Conservation (phyloP, 2,113 vertebrate species). For the Illadopsis cleaveri region DNA sequence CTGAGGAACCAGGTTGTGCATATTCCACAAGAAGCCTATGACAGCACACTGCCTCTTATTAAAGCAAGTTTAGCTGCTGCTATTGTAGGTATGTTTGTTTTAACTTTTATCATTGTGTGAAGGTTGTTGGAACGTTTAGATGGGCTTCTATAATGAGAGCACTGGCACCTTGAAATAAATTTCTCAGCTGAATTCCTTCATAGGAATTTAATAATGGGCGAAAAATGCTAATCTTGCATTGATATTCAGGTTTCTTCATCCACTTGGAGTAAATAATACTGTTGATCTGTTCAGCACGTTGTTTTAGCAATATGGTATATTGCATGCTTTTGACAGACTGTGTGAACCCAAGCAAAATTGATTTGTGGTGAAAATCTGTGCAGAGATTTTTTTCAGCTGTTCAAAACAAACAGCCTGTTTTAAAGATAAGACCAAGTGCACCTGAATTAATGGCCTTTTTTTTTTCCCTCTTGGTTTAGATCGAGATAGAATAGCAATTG, state of each 20-base stretch:
- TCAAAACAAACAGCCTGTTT: neutral
- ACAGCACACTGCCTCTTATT: slow-evolving; percentile 90
- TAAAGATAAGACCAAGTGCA: neutral
- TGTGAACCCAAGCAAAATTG: neutral
- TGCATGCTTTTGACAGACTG: neutral
- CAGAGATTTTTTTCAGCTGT: neutral
- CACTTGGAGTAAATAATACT: neutral
- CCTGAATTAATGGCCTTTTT: neutral
- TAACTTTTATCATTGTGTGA: neutral
- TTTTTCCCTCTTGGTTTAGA: slow-evolving; percentile 72
- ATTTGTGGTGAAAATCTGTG: neutral
- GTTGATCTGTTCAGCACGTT: neutral
- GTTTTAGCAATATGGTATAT: neutral
- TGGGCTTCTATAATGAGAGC: neutral
- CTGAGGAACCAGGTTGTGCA: slow-evolving; percentile 87
- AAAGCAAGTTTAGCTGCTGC: slow-evolving; percentile 88
- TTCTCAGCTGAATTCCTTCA: neutral
- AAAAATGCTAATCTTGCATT: neutral
- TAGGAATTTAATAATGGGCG: neutral
- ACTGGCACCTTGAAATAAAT: slow-evolving; percentile 4
- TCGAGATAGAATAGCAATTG: slow-evolving; percentile 89
- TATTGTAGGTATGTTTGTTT: slow-evolving; percentile 81
- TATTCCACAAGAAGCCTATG: slow-evolving; percentile 90
- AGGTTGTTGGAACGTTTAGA: neutral
- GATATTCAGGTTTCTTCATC: neutral